Percentiles rank a stretch among this genome's conserved stretches.
Conservation (phyloP, 2,888 invertebrate species). For the Empis stercorea region DNA sequence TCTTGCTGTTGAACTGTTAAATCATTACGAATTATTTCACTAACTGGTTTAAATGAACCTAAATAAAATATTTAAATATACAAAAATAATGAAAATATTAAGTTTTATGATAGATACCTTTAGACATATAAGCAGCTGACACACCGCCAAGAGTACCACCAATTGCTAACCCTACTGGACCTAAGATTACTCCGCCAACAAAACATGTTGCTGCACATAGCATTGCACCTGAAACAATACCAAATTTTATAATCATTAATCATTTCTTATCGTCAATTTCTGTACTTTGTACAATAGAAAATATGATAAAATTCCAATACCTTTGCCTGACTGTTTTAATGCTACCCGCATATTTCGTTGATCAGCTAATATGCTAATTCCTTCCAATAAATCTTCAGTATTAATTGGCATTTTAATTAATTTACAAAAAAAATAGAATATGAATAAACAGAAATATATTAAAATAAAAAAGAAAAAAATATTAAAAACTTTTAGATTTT, state of each 20-base stretch:
- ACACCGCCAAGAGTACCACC: slow-evolving; percentile 32
- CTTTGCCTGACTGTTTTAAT: slow-evolving; percentile 27
- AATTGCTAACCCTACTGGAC: slow-evolving; percentile 29
- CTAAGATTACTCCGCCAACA: slow-evolving; percentile 28
- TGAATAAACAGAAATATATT: too few relatives aligned
- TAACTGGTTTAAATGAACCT: slow-evolving; percentile 29
- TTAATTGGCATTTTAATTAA: slow-evolving; percentile 26
- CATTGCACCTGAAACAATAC: slow-evolving; percentile 4
- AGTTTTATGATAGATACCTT: slow-evolving; percentile 18
- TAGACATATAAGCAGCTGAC: slow-evolving; percentile 26
- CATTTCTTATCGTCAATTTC: too few relatives aligned
- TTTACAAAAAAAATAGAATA: too few relatives aligned
- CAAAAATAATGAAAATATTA: not conserved
- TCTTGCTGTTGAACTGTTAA: slow-evolving; percentile 26
- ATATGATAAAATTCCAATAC: slow-evolving; percentile 14
- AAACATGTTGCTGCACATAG: slow-evolving; percentile 29
- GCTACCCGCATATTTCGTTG: slow-evolving; percentile 29
- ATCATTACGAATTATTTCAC: slow-evolving; percentile 31
- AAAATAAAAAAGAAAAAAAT: too few relatives aligned
- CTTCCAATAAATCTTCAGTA: slow-evolving; percentile 28
- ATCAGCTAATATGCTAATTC: slow-evolving; percentile 28
- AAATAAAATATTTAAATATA: slow-evolving; percentile 2
- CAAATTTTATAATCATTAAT: not conserved
- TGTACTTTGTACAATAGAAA: not conserved
- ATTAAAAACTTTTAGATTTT: too few relatives aligned